Base-by-base conservation (phyloP, 2,113 vertebrate species). In the Nothoprocta perdicaria region DNA sequence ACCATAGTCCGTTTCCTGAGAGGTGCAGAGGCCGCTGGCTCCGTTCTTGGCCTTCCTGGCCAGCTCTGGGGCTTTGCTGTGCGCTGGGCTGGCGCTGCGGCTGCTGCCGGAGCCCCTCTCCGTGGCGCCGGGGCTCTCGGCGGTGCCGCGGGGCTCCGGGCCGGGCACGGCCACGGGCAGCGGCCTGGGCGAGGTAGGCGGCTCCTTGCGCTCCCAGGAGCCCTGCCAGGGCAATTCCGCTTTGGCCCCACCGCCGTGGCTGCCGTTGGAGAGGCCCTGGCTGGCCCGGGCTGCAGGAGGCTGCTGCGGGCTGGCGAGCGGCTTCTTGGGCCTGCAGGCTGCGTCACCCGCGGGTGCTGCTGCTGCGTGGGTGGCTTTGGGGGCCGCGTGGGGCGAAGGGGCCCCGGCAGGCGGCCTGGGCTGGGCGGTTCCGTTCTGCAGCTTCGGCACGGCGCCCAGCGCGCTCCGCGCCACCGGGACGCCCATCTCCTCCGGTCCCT, bases 101-200 rank as follows among this genome's bases (percentile, higher is more conserved):
- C 58, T 86, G 61, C 84, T 12, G 8, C 40, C 5, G 4, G 83
- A 95, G 68, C 26, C 72, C 66, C 55, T 73, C 71, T 76, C 31
- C 14, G 38, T 48, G 1, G 41, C 71, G 31, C 55, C 17, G 0
- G 58, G 1, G 6, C n/a, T 38, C 0, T 10, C 31, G 3, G n/a
- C 27, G 1, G 19, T 35, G 26, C 16, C 58, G 52, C 45, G 1
- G 5, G 61, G 85, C 74, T 98, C 97, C 1, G 94, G 94, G 68
- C 96, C 97, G 18, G 96, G 89, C 46, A 97, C 93, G 19, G 95
- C 96, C 78, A 97, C 95, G 1, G 96, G 97, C 87, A 95, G 96
- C 86, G 97, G 97, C 95, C 97, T 98, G 57, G 97, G 95, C 94
- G 98, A 98, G 98, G 98, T 98, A 97, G 98, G 97, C 24, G 97